Evolutionary conservation across 2,797 vertebrate species (phyloP).

Genomic region (Enteromius treurensis): DNA sequence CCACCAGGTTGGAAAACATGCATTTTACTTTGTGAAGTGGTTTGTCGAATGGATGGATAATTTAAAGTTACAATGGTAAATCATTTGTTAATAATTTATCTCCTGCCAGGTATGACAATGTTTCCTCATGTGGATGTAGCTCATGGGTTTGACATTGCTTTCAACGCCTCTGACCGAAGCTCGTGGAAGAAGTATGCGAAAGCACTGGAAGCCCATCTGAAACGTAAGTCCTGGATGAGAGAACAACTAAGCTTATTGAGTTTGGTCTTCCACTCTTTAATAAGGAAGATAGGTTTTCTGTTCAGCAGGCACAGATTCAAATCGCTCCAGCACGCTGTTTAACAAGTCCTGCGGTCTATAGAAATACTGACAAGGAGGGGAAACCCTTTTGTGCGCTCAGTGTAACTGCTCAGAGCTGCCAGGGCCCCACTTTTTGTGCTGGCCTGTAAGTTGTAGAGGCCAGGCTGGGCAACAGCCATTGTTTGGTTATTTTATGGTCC

Average conservation of each 20-base stretch:
- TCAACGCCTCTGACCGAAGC: slow-evolving; percentile 85
- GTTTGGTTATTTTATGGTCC: slow-evolving; percentile 77
- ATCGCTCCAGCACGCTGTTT: slow-evolving; percentile 68
- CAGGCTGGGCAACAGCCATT: slow-evolving; percentile 70
- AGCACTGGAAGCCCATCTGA: slow-evolving; percentile 86
- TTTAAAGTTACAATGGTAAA: neutral
- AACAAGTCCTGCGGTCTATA: slow-evolving; percentile 67
- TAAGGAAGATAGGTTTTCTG: slow-evolving; percentile 28
- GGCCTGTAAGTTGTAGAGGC: slow-evolving; percentile 75
- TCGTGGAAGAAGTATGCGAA: slow-evolving; percentile 89
- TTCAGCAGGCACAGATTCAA: slow-evolving; percentile 54
- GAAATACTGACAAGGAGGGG: slow-evolving; percentile 77
- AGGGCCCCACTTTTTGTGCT: slow-evolving; percentile 74
- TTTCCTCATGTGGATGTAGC: slow-evolving; percentile 83
- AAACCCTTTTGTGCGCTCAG: slow-evolving; percentile 79
- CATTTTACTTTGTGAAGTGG: neutral
- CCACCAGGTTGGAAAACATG: slow-evolving; percentile 84
- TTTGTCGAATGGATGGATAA: neutral
- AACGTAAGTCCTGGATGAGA: slow-evolving; percentile 78
- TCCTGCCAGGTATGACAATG: slow-evolving; percentile 90
- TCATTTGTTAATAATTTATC: accelerated
- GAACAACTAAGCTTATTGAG: slow-evolving; percentile 10
- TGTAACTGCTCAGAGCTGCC: slow-evolving; percentile 70
- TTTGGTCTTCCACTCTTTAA: slow-evolving; percentile 26
- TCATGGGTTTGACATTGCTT: slow-evolving; percentile 87